These are phyloP conservation scores for Conger conger DNA, from an alignment of 2,113 vertebrate species.

Conservation along the genomic window DNA sequence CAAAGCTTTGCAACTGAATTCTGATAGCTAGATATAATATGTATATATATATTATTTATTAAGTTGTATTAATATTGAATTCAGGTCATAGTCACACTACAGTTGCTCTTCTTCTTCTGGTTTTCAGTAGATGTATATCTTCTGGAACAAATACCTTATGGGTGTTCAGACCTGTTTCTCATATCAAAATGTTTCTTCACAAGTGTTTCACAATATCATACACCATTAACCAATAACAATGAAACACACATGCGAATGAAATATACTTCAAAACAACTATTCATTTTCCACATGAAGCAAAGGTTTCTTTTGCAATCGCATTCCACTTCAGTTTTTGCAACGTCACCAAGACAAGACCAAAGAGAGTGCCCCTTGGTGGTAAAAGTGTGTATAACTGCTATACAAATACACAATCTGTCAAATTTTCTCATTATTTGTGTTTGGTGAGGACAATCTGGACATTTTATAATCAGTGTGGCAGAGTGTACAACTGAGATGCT, in stretches of 20 bases:
- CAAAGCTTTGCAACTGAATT: too few relatives aligned
- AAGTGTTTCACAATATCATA: neutral
- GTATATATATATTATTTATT: too few relatives aligned
- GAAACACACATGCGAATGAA: too few relatives aligned
- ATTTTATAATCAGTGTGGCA: neutral
- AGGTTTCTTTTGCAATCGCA: neutral
- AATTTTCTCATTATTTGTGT: neutral
- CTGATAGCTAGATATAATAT: too few relatives aligned
- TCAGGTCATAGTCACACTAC: too few relatives aligned
- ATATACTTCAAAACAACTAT: neutral
- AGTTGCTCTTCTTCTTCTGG: too few relatives aligned
- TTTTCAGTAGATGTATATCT: too few relatives aligned
- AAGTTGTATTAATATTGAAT: too few relatives aligned
- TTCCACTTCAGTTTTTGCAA: neutral
- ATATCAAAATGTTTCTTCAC: neutral
- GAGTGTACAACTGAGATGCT: neutral
- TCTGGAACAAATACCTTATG: neutral
- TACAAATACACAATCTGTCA: neutral
- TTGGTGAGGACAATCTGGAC: neutral
- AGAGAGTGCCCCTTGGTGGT: slow-evolving; percentile 42
- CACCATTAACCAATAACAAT: too few relatives aligned
- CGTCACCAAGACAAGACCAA: neutral
- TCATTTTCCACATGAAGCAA: neutral
- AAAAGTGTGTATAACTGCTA: neutral
- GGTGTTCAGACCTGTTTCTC: neutral